phyloP scores from a whole-genome alignment of 2,113 vertebrate genomes.

The Myotis davidii region DNA sequence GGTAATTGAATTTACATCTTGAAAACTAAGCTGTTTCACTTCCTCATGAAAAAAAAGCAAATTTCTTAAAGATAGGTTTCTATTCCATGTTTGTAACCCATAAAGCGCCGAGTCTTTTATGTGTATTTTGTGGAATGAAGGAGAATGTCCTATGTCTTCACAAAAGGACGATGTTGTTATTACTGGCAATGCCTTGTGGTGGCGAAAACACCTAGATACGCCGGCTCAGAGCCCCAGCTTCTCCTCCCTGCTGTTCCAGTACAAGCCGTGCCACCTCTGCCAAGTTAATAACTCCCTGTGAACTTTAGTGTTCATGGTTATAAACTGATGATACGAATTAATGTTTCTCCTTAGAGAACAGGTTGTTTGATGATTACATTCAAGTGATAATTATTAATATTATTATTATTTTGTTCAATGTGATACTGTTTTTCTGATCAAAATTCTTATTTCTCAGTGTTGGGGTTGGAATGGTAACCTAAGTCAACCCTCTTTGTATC shows the following conservation, averaged over 20 bases:
- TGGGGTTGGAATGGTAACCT: not conserved
- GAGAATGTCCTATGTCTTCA: not conserved
- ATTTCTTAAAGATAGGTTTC: conserved; percentile 68
- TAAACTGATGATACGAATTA: not conserved
- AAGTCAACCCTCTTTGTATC: not conserved
- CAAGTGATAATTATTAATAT: conserved; percentile 20
- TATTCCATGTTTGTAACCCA: conserved; percentile 35
- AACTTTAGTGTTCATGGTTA: conserved; percentile 21
- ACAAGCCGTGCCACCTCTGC: not conserved
- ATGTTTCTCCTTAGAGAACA: conserved; percentile 15
- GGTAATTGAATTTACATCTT: conserved; percentile 66
- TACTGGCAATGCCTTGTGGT: not conserved
- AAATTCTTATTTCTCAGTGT: conserved; percentile 13
- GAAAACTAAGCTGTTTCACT: conserved; percentile 77
- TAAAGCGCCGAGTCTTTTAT: not conserved
- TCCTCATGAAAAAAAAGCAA: conserved; percentile 59
- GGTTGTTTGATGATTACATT: not conserved
- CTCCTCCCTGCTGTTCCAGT: not conserved
- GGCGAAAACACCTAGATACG: not conserved
- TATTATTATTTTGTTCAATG: not conserved
- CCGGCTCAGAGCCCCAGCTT: not conserved
- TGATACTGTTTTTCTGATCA: not conserved
- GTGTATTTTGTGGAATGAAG: conserved; percentile 22
- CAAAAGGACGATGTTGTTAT: not conserved
- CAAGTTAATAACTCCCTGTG: not conserved